Percentiles rank a stretch among this genome's conserved stretches.
These are phyloP conservation scores for Drepana arcuata DNA, from an alignment of 1,140 invertebrate species.

Conservation along the genomic window DNA sequence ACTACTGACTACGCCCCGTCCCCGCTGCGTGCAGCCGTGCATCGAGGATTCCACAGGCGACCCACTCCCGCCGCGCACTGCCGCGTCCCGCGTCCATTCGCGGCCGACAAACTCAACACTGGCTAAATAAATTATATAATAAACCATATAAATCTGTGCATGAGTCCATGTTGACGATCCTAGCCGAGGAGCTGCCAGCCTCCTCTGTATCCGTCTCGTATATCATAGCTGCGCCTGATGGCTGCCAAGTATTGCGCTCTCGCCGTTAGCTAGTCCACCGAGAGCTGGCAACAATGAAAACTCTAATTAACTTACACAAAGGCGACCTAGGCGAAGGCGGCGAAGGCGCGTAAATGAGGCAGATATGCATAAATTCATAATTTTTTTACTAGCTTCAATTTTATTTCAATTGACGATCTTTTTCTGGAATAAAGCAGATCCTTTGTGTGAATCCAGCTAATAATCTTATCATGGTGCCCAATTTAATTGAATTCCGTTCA, in stretches of 20 bases:
- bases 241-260: constrained; percentile 59
- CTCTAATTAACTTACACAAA: too few species aligned
- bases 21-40: too few species aligned
- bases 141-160: constrained; percentile 35
- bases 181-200: constrained; percentile 12
- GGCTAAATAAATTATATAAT: constrained; percentile 48
- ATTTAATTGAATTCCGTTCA: too few species aligned
- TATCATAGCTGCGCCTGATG: constrained; percentile 47
- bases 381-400: neutral
- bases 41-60: constrained; percentile 36
- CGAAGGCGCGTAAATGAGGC: constrained; percentile 3
- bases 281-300: constrained; percentile 33
- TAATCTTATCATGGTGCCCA: too few species aligned
- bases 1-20: constrained; percentile 33
- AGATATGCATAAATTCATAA: neutral
- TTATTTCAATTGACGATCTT: too few species aligned
- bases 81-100: constrained; percentile 11
- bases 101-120: constrained; percentile 37
- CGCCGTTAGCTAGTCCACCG: constrained; percentile 36
- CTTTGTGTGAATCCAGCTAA: too few species aligned
- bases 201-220: constrained; percentile 12
- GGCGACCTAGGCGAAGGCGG: too few species aligned
- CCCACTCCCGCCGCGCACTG: constrained; percentile 8
- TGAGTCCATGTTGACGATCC: constrained; percentile 42
- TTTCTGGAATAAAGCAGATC: too few species aligned